Percentiles rank a stretch among this genome's conserved stretches.
phyloP scores from a whole-genome alignment of 2,113 vertebrate species.

The Lagopus leucura region DNA sequence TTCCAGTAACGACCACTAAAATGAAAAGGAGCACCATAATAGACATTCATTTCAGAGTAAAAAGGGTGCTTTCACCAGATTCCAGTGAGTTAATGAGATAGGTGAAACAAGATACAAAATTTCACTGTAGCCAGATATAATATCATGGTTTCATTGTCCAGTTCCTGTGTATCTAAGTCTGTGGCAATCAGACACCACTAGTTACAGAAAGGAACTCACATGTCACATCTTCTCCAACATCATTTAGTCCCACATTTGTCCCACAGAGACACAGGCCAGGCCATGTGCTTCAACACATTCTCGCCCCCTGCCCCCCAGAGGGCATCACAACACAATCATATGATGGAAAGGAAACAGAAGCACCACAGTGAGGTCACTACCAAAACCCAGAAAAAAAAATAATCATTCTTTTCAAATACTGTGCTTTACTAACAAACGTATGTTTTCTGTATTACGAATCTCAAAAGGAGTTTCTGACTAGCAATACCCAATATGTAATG shows the following conservation, averaged over 20 bases:
- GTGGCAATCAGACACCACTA: background rate
- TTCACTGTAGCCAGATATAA: background rate
- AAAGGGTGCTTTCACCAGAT: background rate
- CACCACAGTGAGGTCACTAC: background rate
- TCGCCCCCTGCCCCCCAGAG: background rate
- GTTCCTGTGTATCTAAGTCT: background rate
- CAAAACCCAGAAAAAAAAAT: background rate
- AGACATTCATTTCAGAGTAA: background rate
- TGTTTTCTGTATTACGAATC: background rate
- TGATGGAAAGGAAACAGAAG: background rate
- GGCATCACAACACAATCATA: background rate
- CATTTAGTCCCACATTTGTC: background rate
- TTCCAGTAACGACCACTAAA: background rate
- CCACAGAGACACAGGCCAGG: background rate
- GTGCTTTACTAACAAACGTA: background rate
- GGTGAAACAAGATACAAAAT: background rate
- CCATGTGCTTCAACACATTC: fast-evolving
- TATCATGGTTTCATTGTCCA: background rate
- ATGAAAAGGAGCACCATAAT: background rate
- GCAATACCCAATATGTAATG: background rate
- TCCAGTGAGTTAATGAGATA: background rate
- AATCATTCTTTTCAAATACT: background rate
- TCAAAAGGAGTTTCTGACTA: background rate
- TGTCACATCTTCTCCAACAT: background rate
- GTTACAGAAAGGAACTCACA: background rate